These are phyloP conservation scores for Hymenopus coronatus DNA, from an alignment of 2,888 invertebrate species.

Conservation along the genomic window DNA sequence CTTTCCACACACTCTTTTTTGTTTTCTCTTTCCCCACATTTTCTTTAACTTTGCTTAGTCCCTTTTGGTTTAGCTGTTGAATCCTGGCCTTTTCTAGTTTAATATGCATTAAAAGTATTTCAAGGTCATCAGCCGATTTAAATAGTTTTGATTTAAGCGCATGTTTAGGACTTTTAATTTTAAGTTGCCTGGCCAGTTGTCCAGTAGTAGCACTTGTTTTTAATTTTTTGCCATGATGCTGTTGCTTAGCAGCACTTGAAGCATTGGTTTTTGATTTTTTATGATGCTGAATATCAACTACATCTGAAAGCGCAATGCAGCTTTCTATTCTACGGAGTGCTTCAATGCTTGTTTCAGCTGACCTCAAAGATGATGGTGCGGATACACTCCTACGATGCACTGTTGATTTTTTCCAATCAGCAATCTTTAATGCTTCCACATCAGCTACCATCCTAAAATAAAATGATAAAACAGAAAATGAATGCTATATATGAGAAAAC, in stretches of 20 bases:
- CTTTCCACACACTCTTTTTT: too few species aligned
- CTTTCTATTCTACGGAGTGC: not conserved
- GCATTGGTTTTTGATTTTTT: not conserved
- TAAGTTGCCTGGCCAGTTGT: not conserved
- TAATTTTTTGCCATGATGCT: not conserved
- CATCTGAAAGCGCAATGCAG: not conserved
- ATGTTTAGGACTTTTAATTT: not conserved
- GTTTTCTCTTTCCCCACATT: too few species aligned
- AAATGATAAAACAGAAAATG: not conserved
- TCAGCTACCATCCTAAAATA: not conserved
- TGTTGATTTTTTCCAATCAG: not conserved
- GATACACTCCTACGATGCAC: not conserved
- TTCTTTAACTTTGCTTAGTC: not conserved
- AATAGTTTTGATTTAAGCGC: not conserved
- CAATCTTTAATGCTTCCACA: not conserved
- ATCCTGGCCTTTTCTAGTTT: not conserved
- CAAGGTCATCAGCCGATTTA: not conserved
- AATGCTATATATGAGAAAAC: not conserved
- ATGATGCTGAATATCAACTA: not conserved
- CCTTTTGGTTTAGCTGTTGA: not conserved
- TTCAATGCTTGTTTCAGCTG: too few species aligned
- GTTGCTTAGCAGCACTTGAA: too few species aligned
- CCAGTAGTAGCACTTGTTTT: not conserved
- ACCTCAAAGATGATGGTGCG: not conserved
- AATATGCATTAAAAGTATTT: not conserved